These are phyloP conservation scores for Tetrao urogallus DNA, from an alignment of 2,113 vertebrate species.

Conservation along the genomic window DNA sequence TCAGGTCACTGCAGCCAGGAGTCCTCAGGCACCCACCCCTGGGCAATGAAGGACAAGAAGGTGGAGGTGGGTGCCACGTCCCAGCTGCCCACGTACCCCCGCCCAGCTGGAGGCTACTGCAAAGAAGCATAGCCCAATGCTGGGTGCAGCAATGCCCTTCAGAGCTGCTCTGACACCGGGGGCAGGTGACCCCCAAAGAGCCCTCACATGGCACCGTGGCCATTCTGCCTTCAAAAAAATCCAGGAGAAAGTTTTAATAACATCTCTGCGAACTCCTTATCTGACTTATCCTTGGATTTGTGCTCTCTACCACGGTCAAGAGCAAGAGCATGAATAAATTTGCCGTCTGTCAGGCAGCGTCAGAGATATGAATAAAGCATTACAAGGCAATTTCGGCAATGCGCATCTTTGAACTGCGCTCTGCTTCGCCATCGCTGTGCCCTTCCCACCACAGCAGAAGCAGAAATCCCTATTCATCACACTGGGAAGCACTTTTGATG, in stretches of 20 bases:
- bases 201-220: background rate
- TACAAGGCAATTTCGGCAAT: conserved; percentile 10
- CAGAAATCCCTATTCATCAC: conserved; percentile 35
- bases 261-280: background rate
- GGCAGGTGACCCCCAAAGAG: background rate
- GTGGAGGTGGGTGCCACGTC: fast-evolving
- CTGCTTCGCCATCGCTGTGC: background rate
- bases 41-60: background rate
- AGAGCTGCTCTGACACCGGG: fast-evolving
- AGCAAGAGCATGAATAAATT: conserved; percentile 33
- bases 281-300: background rate
- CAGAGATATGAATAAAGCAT: conserved; percentile 60
- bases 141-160: background rate
- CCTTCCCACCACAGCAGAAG: background rate
- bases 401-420: conserved; percentile 41
- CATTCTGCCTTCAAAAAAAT: background rate
- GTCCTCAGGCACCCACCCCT: background rate
- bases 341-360: conserved; percentile 24
- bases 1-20: background rate
- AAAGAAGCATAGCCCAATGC: too few species aligned
- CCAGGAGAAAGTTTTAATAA: background rate
- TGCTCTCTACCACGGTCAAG: background rate
- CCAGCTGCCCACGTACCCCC: background rate
- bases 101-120: background rate
- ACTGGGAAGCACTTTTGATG: conserved; percentile 23